phyloP scores from a whole-genome alignment of 2,113 vertebrate genomes.

The Erythrocercus mccallii region DNA sequence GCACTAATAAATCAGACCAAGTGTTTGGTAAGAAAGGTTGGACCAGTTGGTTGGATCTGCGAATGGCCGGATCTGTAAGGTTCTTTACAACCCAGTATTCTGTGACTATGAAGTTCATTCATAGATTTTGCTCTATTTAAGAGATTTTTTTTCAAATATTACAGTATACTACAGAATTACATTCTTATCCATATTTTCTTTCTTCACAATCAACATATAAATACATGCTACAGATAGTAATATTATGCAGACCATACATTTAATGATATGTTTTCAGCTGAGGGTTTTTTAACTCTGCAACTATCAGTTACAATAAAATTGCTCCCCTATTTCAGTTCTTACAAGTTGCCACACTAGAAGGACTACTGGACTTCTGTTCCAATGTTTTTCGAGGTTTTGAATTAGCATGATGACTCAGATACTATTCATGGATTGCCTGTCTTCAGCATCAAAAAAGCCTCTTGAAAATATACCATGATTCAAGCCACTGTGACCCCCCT shows the following conservation, averaged over 20 bases:
- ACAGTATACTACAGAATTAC: background rate
- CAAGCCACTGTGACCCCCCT: background rate
- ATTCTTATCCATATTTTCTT: background rate
- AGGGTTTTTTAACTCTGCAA: background rate
- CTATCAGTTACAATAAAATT: background rate
- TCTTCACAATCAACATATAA: background rate
- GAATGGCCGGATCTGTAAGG: background rate
- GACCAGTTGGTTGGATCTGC: background rate
- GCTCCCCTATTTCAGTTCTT: background rate
- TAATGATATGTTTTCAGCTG: background rate
- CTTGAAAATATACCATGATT: background rate
- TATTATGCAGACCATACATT: background rate
- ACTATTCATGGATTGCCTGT: background rate
- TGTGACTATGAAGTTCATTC: background rate
- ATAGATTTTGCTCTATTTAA: background rate
- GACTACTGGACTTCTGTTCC: background rate
- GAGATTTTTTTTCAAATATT: background rate
- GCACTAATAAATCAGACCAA: background rate
- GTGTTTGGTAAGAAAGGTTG: background rate
- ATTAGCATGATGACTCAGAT: background rate
- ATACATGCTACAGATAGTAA: background rate
- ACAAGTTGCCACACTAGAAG: background rate
- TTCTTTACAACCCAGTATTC: background rate
- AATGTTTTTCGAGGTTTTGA: background rate
- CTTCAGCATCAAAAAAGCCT: background rate